phyloP scores from a whole-genome alignment of 2,113 vertebrate species.

The Chloropsis hardwickii region DNA sequence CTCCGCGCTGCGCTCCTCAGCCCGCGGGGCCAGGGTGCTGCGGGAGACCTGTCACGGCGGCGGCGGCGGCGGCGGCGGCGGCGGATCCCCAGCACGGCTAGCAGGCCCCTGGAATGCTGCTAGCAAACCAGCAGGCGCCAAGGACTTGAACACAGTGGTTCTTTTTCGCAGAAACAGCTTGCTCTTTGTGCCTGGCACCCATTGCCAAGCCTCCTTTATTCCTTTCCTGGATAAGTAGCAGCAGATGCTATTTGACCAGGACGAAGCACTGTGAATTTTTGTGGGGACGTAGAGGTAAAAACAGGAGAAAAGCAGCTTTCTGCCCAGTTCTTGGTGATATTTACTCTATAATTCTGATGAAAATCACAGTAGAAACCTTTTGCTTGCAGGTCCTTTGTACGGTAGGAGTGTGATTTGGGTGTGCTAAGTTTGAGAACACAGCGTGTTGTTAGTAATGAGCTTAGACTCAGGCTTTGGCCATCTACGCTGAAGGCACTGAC shows the following conservation, averaged over 20 bases:
- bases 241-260: not conserved
- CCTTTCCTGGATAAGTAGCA: not conserved
- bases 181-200: not conserved
- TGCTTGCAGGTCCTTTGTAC: fast-evolving
- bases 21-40: no score
- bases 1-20: not conserved
- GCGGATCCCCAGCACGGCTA: fast-evolving
- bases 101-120: not conserved
- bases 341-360: fast-evolving
- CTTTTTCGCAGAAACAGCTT: not conserved
- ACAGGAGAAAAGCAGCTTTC: not conserved
- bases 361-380: not conserved
- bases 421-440: not conserved
- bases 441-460: not conserved
- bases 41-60: no score
- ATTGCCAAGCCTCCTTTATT: not conserved
- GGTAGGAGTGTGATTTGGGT: not conserved
- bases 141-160: not conserved
- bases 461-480: not conserved
- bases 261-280: not conserved
- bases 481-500: not conserved
- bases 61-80: no score
- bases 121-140: not conserved
- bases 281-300: not conserved
- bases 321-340: not conserved